These are phyloP conservation scores for Goniozus legneri DNA, from an alignment of 1,140 invertebrate species.

Conservation along the genomic window DNA sequence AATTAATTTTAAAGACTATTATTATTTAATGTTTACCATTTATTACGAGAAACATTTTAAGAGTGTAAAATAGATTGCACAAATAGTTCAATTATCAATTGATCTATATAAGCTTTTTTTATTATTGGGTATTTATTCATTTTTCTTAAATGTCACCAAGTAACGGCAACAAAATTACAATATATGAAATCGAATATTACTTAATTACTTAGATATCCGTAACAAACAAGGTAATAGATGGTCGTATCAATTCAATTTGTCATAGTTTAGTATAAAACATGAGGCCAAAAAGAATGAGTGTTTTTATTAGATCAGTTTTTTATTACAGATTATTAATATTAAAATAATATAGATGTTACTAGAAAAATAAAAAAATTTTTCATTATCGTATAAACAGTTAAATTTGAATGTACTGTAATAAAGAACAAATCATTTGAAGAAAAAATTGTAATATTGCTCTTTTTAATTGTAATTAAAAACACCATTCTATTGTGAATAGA, in stretches of 20 bases:
- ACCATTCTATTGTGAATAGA: too few relatives aligned
- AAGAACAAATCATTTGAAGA: not conserved
- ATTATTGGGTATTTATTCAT: conserved; percentile 3
- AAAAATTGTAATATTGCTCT: not conserved
- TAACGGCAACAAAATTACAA: too few relatives aligned
- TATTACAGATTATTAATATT: conserved; percentile 38
- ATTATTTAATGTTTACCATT: conserved; percentile 28
- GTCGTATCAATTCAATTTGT: not conserved
- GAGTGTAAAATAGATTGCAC: conserved; percentile 22
- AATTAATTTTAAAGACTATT: conserved; percentile 36
- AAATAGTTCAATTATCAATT: conserved; percentile 20
- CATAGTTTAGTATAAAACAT: conserved; percentile 33
- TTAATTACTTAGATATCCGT: not conserved
- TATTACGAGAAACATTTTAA: conserved; percentile 20
- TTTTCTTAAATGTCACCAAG: too few relatives aligned
- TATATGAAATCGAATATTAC: not conserved
- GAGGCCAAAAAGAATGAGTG: conserved; percentile 45
- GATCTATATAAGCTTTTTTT: conserved; percentile 11
- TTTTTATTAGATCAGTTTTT: conserved; percentile 48
- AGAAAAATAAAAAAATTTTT: conserved; percentile 31
- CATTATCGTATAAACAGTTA: conserved; percentile 28
- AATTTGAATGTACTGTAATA: conserved; percentile 5
- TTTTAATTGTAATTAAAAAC: conserved; percentile 3
- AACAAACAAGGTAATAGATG: too few relatives aligned
- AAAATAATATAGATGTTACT: conserved; percentile 42